Conservation (phyloP, 2,888 invertebrate species). For the Heteromurus nitidus region DNA sequence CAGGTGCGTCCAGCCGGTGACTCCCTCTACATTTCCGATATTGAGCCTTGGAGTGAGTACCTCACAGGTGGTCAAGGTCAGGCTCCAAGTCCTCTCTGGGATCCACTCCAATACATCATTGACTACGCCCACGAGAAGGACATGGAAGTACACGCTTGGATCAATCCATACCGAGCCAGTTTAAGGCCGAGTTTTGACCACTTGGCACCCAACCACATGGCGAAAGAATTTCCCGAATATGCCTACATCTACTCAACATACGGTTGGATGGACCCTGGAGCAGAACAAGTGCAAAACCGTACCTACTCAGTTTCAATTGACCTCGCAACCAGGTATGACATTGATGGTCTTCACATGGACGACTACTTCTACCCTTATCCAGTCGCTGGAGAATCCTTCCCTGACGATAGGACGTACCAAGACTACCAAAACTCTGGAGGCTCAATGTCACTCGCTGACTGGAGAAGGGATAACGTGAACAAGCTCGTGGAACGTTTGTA, state of each 20-base stretch:
- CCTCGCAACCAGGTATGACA: slow-evolving; percentile 65
- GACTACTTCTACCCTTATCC: slow-evolving; percentile 72
- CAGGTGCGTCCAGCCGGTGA: slow-evolving; percentile 68
- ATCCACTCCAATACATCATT: slow-evolving; percentile 67
- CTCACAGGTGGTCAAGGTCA: slow-evolving; percentile 66
- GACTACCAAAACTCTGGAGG: slow-evolving; percentile 53
- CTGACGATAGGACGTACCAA: slow-evolving; percentile 60
- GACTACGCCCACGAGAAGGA: slow-evolving; percentile 61
- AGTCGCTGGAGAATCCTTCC: slow-evolving; percentile 57
- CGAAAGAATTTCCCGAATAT: slow-evolving; percentile 58
- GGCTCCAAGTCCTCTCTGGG: slow-evolving; percentile 66
- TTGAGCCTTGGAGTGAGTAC: slow-evolving; percentile 71
- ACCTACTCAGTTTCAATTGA: slow-evolving; percentile 67
- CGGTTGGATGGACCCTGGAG: slow-evolving; percentile 72
- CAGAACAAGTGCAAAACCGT: slow-evolving; percentile 64
- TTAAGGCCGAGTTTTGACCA: slow-evolving; percentile 45
- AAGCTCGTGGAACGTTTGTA: slow-evolving; percentile 62
- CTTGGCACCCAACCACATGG: slow-evolving; percentile 69
- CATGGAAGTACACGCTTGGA: slow-evolving; percentile 71
- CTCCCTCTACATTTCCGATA: slow-evolving; percentile 65
- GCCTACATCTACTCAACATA: slow-evolving; percentile 65
- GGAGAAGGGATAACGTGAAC: slow-evolving; percentile 71
- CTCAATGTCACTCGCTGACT: slow-evolving; percentile 55
- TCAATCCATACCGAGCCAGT: slow-evolving; percentile 70
- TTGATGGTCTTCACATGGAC: slow-evolving; percentile 72